phyloP scores from a whole-genome alignment of 2,888 invertebrate genomes.

The Hypena proboscidalis region DNA sequence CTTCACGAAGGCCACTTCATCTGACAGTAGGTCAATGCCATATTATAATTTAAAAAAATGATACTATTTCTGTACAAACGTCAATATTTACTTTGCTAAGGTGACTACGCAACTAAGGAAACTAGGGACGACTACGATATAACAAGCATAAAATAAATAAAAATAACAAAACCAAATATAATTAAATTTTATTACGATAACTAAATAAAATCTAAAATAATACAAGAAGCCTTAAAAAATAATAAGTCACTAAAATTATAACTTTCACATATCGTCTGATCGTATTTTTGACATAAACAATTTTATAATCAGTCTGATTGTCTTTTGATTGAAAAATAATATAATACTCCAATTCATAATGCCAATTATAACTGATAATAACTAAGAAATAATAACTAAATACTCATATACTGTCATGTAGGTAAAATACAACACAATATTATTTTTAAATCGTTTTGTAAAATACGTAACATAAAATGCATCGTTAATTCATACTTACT shows the following conservation, averaged over 20 bases:
- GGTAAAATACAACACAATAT: conserved; percentile 48
- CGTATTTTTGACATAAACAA: conserved; percentile 26
- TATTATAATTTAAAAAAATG: too few relatives aligned
- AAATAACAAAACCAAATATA: conserved; percentile 50
- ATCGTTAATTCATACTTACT: conserved; percentile 15
- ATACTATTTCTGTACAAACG: conserved; percentile 33
- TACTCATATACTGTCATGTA: conserved; percentile 55
- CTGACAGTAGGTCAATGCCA: too few relatives aligned
- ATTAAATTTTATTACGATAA: conserved; percentile 49
- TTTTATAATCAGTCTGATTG: conserved; percentile 48
- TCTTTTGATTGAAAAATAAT: conserved; percentile 30
- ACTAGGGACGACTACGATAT: background rate
- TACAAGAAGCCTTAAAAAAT: conserved; percentile 51
- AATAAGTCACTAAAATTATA: conserved; percentile 32
- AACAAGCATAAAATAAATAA: conserved; percentile 23
- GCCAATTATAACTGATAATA: conserved; percentile 10
- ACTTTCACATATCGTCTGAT: conserved; percentile 32
- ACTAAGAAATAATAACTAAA: conserved; percentile 23
- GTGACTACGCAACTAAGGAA: background rate
- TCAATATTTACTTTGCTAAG: background rate
- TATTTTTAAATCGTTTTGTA: conserved; percentile 30
- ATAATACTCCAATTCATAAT: conserved; percentile 21
- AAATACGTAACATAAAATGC: conserved; percentile 25
- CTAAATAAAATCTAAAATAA: conserved; percentile 57
- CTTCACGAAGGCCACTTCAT: too few relatives aligned